Conservation (phyloP, 2,888 invertebrate genomes). For the Pseudoips prasinana region DNA sequence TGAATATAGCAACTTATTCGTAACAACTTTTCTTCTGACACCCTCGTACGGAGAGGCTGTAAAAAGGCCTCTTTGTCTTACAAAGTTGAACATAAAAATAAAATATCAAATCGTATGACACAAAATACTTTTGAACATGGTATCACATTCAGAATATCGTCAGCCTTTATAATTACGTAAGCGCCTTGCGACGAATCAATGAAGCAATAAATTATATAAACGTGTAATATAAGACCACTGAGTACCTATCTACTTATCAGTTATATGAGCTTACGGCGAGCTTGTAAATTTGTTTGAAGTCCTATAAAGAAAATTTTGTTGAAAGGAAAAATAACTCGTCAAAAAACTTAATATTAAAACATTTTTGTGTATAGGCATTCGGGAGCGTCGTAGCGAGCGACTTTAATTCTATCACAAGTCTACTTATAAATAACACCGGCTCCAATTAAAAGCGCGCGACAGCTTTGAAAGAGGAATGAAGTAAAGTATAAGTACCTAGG, state of each 20-base stretch:
- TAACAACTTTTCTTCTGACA: conserved; percentile 7
- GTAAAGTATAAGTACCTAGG: conserved; percentile 69
- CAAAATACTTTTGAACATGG: conserved; percentile 9
- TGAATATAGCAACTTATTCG: too few relatives aligned
- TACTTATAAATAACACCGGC: conserved; percentile 72
- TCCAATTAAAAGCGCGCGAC: conserved; percentile 78
- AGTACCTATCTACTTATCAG: conserved; percentile 46
- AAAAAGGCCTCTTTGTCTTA: conserved; percentile 15
- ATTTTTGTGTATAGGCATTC: conserved; percentile 60
- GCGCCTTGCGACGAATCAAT: conserved; percentile 18
- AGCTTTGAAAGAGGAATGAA: conserved; percentile 72
- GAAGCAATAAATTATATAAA: conserved; percentile 36
- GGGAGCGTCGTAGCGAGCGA: conserved; percentile 67
- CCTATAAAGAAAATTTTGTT: conserved; percentile 61
- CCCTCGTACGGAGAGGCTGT: conserved; percentile 12
- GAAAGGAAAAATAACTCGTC: conserved; percentile 63
- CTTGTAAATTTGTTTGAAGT: conserved; percentile 68
- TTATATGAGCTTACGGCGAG: conserved; percentile 46
- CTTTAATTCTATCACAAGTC: conserved; percentile 79
- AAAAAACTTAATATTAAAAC: conserved; percentile 71
- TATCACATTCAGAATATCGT: conserved; percentile 15
- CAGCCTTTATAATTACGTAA: conserved; percentile 6
- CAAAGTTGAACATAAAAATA: conserved; percentile 10
- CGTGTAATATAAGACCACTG: conserved; percentile 40
- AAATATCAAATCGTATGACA: conserved; percentile 2